Evolutionary conservation across 2,113 vertebrate genomes (phyloP), one percentile per base, ranked within the genome.

Genomic region (Strigops habroptila): DNA sequence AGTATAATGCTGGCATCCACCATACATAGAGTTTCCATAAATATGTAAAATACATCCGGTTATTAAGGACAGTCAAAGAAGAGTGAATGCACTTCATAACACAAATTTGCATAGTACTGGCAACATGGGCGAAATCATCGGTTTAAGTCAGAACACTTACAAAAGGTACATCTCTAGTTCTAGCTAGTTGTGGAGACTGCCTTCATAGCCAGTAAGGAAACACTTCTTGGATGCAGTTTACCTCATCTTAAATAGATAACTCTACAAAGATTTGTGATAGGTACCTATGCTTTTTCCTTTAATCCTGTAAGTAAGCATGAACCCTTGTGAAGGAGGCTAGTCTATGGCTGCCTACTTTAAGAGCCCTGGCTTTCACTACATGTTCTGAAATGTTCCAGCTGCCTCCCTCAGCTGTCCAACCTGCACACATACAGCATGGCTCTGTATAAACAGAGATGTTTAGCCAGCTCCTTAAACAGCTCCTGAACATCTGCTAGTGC

Each of bases 351-450:
- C 12, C 13, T 30, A 11, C 8, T 52, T 51, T 10, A 33, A 41
- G 59, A 90, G 46, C 31, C 44, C n/a, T 2, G 3, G 17, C 12
- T 30, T 59, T 25, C 27, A 24, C 33, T 19, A 17, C 5, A 13
- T 6, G 4, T 31, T 62, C 31, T 4, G 5, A 69, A 59, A 71
- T 7, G 22, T 14, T 51, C 67, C 71, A 90, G 67, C 67, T 86
- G 48, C 28, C 86, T 33, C 39, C 22, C 15, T 60, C 62, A 67
- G 53, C 46, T 39, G 39, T 12, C 23, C 73, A 64, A 55, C 5
- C 44, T 48, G 3, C 46, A 59, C 0, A 1, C 11, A 14, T 3
- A 33, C 23, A 49, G 62, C 7, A 51, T 14, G 2, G 1, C 46
- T 57, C 59, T 23, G 57, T 46, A n/a, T 27, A n/a, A 71, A 93